phyloP scores from a whole-genome alignment of 2,113 vertebrate genomes.

The Glaucidium brasilianum region DNA sequence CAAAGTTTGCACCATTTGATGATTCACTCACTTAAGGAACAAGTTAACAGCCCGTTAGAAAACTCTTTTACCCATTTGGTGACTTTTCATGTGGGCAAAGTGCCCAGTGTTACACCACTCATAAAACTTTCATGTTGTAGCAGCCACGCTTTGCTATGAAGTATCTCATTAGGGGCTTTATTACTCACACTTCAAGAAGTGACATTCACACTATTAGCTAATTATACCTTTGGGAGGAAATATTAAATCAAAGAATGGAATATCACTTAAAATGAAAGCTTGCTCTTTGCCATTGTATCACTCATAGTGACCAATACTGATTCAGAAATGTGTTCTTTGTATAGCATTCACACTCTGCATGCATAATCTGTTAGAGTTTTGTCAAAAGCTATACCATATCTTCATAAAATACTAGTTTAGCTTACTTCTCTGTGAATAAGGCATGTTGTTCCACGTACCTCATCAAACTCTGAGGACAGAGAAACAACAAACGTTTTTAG shows the following conservation, averaged over 20 bases:
- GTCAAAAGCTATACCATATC: neutral
- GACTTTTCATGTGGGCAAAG: neutral
- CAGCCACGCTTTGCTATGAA: neutral
- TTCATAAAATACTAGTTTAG: neutral
- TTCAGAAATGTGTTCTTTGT: neutral
- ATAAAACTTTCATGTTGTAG: neutral
- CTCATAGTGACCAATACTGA: neutral
- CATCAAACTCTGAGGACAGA: neutral
- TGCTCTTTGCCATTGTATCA: neutral
- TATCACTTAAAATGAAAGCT: neutral
- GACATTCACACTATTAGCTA: neutral
- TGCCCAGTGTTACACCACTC: neutral
- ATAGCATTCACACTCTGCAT: fast-evolving
- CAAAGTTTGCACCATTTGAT: neutral
- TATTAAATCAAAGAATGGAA: neutral
- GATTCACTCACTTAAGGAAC: neutral
- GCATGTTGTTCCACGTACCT: neutral
- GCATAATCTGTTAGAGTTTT: neutral
- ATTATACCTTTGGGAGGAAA: neutral
- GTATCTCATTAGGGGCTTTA: neutral
- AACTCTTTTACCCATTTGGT: neutral
- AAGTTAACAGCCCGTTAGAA: neutral
- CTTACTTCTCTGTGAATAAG: neutral
- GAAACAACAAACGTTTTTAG: neutral
- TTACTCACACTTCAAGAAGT: neutral